Evolutionary conservation across 2,888 invertebrate species (phyloP).

Genomic region (Leptura quadrifasciata): DNA sequence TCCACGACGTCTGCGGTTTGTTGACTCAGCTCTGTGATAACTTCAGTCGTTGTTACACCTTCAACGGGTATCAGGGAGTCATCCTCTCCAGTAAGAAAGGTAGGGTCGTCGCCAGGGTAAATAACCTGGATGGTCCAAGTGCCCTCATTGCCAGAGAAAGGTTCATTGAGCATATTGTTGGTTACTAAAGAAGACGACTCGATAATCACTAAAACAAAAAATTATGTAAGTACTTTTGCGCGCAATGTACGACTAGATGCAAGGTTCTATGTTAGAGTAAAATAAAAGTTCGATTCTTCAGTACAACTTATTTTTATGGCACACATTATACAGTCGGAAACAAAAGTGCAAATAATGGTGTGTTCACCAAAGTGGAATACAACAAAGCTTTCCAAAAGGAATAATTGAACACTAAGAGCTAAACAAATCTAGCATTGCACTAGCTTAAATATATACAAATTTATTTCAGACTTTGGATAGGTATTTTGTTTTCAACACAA

Average conservation of each 20-base stretch:
- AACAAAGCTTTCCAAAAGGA: too few species aligned
- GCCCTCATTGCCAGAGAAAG: slow-evolving; percentile 50
- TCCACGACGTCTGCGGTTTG: neutral
- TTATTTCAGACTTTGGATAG: too few species aligned
- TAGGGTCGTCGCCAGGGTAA: slow-evolving; percentile 61
- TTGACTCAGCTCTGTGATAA: slow-evolving; percentile 52
- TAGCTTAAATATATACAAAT: too few species aligned
- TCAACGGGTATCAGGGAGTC: slow-evolving; percentile 57
- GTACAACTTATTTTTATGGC: neutral
- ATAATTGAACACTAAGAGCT: too few species aligned
- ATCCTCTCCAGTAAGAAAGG: slow-evolving; percentile 47
- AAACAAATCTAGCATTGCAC: too few species aligned
- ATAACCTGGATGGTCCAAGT: slow-evolving; percentile 68
- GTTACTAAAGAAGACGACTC: slow-evolving; percentile 35
- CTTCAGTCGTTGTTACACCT: slow-evolving; percentile 46
- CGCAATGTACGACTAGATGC: neutral
- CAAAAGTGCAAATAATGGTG: neutral
- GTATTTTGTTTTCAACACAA: too few species aligned
- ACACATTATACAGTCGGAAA: slow-evolving; percentile 2
- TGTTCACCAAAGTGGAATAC: neutral
- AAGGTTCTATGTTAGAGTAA: neutral
- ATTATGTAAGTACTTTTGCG: neutral
- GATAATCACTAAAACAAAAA: slow-evolving; percentile 33
- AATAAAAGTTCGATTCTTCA: neutral
- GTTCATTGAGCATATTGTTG: slow-evolving; percentile 34